A percentile compares a stretch with the other conserved stretches of the same genome.
Evolutionary conservation across 2,888 invertebrate genomes (phyloP).

Genomic region (Agriopis leucophaearia): DNA sequence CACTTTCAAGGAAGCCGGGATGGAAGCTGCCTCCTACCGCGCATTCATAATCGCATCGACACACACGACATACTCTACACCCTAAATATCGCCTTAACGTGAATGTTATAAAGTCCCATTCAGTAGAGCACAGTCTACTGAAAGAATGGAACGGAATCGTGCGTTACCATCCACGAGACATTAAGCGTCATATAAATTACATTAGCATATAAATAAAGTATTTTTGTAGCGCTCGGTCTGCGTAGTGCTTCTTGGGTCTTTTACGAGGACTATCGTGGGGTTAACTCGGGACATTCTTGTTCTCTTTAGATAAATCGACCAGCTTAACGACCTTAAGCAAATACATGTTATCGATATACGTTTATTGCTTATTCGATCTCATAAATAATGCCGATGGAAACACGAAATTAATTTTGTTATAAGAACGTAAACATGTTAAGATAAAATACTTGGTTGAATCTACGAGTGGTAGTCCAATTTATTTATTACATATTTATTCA

Average conservation of each 20-base stretch:
- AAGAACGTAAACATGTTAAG: constrained; percentile 67
- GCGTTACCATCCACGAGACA: constrained; percentile 85
- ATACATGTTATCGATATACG: constrained; percentile 83
- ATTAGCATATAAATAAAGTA: constrained; percentile 87
- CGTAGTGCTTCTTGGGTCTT: constrained; percentile 76
- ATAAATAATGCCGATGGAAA: constrained; percentile 82
- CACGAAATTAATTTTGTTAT: constrained; percentile 82
- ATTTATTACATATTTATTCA: constrained; percentile 57
- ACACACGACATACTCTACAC: constrained; percentile 68
- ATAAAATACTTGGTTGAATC: constrained; percentile 62
- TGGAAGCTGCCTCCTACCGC: constrained; percentile 84
- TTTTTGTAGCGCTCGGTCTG: constrained; percentile 80
- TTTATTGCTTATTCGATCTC: constrained; percentile 84
- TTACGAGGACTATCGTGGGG: constrained; percentile 78
- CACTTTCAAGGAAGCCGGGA: constrained; percentile 75
- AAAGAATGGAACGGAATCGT: constrained; percentile 83
- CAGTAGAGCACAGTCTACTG: constrained; percentile 51
- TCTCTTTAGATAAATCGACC: constrained; percentile 85
- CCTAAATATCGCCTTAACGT: constrained; percentile 69
- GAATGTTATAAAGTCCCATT: constrained; percentile 62
- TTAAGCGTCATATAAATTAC: constrained; percentile 87
- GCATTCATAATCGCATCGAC: constrained; percentile 86
- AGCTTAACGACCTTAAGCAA: constrained; percentile 84
- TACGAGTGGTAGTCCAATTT: constrained; percentile 56
- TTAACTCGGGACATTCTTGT: constrained; percentile 81